These are phyloP conservation scores for Xiphydria camelus DNA, from an alignment of 2,888 invertebrate species.

Conservation along the genomic window DNA sequence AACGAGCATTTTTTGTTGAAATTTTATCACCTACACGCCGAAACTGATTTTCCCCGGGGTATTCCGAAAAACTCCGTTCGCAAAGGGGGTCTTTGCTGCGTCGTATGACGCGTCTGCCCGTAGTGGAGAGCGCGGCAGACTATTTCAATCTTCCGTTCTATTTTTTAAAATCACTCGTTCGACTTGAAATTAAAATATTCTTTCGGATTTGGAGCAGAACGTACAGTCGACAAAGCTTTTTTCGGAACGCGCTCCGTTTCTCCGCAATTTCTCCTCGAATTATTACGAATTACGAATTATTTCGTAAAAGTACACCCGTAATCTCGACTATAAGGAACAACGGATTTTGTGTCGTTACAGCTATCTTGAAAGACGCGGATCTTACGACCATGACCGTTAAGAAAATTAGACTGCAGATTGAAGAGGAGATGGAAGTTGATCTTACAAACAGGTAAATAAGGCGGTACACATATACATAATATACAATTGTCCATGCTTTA, in stretches of 20 bases:
- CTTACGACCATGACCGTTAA: slow-evolving; percentile 83
- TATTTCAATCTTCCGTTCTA: too few species aligned
- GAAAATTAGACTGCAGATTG: slow-evolving; percentile 84
- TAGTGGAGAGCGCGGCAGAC: slow-evolving; percentile 10
- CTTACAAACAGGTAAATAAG: slow-evolving; percentile 67
- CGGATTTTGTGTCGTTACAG: slow-evolving; percentile 66
- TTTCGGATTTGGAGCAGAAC: too few species aligned
- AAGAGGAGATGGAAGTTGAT: slow-evolving; percentile 77
- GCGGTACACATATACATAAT: too few species aligned
- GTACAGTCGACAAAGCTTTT: too few species aligned
- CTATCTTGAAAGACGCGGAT: slow-evolving; percentile 85
- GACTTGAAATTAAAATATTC: too few species aligned
- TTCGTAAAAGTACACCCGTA: too few species aligned
- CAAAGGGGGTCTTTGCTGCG: slow-evolving; percentile 24
- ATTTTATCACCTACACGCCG: slow-evolving; percentile 15
- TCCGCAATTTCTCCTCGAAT: too few species aligned
- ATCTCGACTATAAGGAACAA: too few species aligned
- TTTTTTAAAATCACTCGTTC: too few species aligned
- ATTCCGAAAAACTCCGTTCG: slow-evolving; percentile 18
- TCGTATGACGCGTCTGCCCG: slow-evolving; percentile 23
- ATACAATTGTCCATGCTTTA: too few species aligned
- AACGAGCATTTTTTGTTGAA: slow-evolving; percentile 27
- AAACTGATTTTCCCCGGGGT: not conserved
- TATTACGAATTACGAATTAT: too few species aligned
- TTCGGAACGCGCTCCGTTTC: too few species aligned